These are phyloP conservation scores for Alviniconcha marisindica DNA, from an alignment of 1,140 invertebrate genomes.

Conservation along the genomic window DNA sequence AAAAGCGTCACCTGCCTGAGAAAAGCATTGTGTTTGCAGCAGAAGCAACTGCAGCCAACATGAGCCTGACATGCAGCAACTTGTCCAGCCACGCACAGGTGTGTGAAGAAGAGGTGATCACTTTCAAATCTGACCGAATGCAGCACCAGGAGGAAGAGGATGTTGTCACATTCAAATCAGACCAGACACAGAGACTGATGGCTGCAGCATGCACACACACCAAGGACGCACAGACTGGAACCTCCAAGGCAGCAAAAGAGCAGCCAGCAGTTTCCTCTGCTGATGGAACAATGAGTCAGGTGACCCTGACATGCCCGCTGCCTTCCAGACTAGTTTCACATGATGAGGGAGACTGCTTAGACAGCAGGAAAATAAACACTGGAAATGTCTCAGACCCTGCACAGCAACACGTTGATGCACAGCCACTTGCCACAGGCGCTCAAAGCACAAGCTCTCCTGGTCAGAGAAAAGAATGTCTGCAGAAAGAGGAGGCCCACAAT, in stretches of 20 bases:
- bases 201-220: no score
- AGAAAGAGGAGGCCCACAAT: not conserved
- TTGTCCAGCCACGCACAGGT: not conserved
- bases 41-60: conserved; percentile 13
- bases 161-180: no score
- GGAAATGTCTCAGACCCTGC: no score
- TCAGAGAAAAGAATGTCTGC: not conserved
- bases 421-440: not conserved
- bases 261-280: not conserved
- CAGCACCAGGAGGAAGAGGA: no score
- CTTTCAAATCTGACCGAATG: no score
- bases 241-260: not conserved
- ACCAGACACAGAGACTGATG: no score
- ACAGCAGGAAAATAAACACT: no score
- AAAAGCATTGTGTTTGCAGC: conserved; percentile 9
- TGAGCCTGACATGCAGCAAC: not conserved
- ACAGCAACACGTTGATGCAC: not conserved
- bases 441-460: not conserved
- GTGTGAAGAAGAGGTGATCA: no score
- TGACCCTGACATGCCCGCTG: not conserved
- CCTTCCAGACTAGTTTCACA: not conserved
- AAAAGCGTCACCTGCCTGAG: not conserved
- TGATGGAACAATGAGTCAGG: not conserved
- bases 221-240: no score
- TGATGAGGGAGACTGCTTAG: no score